Base-by-base conservation (phyloP, 2,888 invertebrate genomes). In the Pandemis heparana region DNA sequence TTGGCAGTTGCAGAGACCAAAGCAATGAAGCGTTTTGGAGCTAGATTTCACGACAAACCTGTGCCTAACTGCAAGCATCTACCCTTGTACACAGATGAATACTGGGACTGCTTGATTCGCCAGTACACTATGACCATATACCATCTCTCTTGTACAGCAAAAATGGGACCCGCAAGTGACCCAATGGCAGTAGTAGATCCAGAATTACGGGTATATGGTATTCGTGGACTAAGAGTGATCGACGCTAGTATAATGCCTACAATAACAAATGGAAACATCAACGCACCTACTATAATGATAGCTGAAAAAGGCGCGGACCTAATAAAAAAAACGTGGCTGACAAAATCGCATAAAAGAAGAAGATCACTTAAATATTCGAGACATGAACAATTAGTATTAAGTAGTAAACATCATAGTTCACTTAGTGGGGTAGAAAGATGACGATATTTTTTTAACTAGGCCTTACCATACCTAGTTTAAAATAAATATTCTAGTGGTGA, bases 41-140 rank as follows among this genome's bases (percentile, higher is more conserved):
- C 98, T 0, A 95, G 97, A 60, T 97, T 96, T 79, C 97, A 97
- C 88, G 95, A 95, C 69, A 96, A 96, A 68, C 96, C 96, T 0
- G 86, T 97, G 68, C 98, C 98, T 0, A 98, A 98, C 77, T 98
- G 98, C 85, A 97, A 97, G 81, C 97, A 97, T 82, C 88, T 97
- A 23, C 96, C 96, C 0, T 89, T 95, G 1, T 97, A 95, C 79
- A 97, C 98, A 0, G 98, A 98, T 80, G 97, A 97, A 43, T 98
- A 98, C 77, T 98, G 98, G 97, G 96, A 98, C 75, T 98, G 98
- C 82, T 96, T 95, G 48, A 96, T 98, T 38, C 94, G 97, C 5
- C 97, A 98, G 81, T 98, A 98, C 83, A 98, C 98, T 0, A 96
- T 98, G 96, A 97, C 98, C 0, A 98, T 98, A 79, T 98, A 98